Conservation (phyloP, 2,888 invertebrate genomes). For the Atherix ibis region DNA sequence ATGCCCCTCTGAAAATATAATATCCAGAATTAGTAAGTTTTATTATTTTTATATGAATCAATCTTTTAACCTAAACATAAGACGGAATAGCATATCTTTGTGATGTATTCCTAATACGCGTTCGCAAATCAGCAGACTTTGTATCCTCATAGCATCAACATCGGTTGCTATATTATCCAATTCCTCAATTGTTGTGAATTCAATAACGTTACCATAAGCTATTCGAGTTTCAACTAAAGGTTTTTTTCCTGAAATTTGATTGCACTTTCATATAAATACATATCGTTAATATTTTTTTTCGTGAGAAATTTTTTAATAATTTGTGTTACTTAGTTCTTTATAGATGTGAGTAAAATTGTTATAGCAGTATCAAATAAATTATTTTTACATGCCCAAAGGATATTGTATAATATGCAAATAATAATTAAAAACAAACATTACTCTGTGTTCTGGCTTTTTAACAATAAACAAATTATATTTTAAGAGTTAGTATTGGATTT, state of each 20-base stretch:
- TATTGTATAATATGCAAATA: neutral
- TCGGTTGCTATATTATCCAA: constrained; percentile 59
- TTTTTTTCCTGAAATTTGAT: constrained; percentile 35
- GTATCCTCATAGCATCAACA: constrained; percentile 71
- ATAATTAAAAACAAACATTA: neutral
- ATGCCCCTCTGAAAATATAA: constrained; percentile 43
- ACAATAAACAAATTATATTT: too few species aligned
- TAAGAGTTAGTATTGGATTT: too few species aligned
- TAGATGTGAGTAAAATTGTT: too few species aligned
- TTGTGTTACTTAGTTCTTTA: too few species aligned
- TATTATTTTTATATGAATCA: neutral
- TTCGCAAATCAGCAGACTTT: constrained; percentile 75
- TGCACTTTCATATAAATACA: constrained; percentile 1
- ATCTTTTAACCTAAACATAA: constrained; percentile 47
- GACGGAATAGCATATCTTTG: constrained; percentile 70
- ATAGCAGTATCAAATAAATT: too few species aligned
- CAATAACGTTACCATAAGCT: constrained; percentile 50
- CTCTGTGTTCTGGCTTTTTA: too few species aligned
- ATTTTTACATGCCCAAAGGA: too few species aligned
- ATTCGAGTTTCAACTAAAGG: constrained; percentile 39
- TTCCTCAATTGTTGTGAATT: constrained; percentile 58
- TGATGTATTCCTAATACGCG: constrained; percentile 73
- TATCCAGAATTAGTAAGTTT: neutral
- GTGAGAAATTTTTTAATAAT: too few species aligned
- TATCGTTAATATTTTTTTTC: neutral